Conservation (phyloP, 37 sponge, comb jelly and placozoan genomes). For the Theonella swinhoei region DNA sequence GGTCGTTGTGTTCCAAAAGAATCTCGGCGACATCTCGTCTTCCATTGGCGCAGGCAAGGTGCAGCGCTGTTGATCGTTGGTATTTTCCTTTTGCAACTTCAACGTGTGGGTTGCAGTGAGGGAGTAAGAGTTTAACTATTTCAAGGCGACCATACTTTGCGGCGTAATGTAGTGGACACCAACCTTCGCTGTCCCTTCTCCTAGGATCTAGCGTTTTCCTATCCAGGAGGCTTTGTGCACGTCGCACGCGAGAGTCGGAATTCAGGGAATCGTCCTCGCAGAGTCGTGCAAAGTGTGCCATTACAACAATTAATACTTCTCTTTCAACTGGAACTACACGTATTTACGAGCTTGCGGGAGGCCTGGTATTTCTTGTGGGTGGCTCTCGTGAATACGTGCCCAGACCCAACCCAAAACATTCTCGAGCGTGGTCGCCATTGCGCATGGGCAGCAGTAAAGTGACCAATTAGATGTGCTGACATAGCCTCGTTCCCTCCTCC, state of each 20-base stretch:
- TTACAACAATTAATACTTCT: too few relatives aligned
- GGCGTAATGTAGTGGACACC: background rate
- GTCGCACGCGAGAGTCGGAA: background rate
- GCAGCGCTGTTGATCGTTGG: background rate
- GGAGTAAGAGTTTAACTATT: background rate
- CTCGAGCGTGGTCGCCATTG: too few relatives aligned
- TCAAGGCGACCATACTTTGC: background rate
- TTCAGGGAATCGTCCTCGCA: background rate
- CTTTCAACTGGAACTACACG: too few relatives aligned
- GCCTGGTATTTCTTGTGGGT: too few relatives aligned
- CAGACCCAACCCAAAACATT: too few relatives aligned
- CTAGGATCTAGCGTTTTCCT: background rate
- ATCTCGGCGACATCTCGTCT: background rate
- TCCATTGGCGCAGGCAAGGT: background rate
- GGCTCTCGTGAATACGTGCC: too few relatives aligned
- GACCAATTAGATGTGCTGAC: too few relatives aligned
- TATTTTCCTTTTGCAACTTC: background rate
- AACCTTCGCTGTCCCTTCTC: background rate
- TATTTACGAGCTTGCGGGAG: too few relatives aligned
- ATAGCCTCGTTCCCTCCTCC: too few relatives aligned
- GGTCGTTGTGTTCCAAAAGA: background rate
- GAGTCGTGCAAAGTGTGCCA: background rate
- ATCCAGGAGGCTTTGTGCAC: background rate
- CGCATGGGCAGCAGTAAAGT: too few relatives aligned
- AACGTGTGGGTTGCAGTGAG: background rate